Evolutionary conservation across 2,113 vertebrate species (phyloP).

Genomic region (Atlantisia rogersi): DNA sequence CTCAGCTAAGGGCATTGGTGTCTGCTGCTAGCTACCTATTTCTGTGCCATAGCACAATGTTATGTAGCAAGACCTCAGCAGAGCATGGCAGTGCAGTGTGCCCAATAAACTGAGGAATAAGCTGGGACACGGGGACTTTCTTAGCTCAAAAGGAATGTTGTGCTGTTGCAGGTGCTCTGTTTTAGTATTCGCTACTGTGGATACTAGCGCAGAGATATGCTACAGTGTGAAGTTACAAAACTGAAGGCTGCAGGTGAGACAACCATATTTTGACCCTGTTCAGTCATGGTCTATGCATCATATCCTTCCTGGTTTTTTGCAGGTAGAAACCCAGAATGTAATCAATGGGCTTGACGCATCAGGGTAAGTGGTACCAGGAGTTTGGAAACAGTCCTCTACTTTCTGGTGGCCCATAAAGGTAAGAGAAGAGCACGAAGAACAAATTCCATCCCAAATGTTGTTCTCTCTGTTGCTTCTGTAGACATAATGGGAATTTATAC

Average conservation of each 20-base stretch:
- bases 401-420: not conserved
- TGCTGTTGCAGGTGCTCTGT: not conserved
- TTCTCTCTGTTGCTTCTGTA: not conserved
- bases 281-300: not conserved
- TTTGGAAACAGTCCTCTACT: not conserved
- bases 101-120: not conserved
- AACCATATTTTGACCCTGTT: not conserved
- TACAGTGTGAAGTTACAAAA: not conserved
- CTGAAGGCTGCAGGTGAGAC: not conserved
- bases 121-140: fast-evolving
- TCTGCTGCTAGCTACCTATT: not conserved
- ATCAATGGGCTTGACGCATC: not conserved
- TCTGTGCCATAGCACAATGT: not conserved
- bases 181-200: not conserved
- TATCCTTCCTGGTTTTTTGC: not conserved
- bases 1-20: not conserved
- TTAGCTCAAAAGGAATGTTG: not conserved
- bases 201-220: not conserved
- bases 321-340: not conserved
- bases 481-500: not conserved
- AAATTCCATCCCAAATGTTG: not conserved
- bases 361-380: not conserved
- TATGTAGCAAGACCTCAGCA: not conserved
- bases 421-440: not conserved
- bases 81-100: not conserved